These are phyloP conservation scores for Heteromurus nitidus DNA, from an alignment of 2,888 invertebrate species.

Conservation along the genomic window DNA sequence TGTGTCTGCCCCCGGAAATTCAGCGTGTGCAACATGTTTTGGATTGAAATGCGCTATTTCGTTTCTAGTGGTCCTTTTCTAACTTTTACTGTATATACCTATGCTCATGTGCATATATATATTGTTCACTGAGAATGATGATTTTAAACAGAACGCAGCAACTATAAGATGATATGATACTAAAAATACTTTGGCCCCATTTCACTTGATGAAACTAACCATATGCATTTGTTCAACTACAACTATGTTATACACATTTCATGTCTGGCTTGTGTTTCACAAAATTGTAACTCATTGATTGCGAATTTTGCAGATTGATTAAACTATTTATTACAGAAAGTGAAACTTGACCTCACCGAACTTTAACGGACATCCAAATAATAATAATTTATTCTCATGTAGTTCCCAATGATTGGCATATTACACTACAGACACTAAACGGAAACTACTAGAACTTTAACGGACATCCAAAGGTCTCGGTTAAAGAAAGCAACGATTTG, in stretches of 20 bases:
- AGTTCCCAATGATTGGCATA: no score
- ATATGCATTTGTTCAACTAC: no score
- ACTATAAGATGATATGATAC: background rate
- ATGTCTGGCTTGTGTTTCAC: background rate
- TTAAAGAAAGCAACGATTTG: no score
- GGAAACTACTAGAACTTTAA: no score
- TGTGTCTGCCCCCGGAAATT: background rate
- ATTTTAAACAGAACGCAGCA: background rate
- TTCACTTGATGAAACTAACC: background rate
- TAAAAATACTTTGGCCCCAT: constrained; percentile 56
- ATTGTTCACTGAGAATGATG: background rate
- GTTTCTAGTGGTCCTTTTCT: no score
- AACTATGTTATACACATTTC: background rate
- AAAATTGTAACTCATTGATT: background rate
- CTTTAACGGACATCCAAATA: background rate
- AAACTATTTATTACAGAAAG: background rate
- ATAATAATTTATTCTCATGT: background rate
- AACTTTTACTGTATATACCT: background rate
- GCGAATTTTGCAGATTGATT: background rate
- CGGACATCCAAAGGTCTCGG: no score
- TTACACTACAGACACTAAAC: no score
- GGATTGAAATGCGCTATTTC: no score
- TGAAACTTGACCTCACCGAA: background rate
- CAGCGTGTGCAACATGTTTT: background rate
- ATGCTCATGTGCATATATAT: background rate